Conservation (phyloP, 2,888 invertebrate genomes). For the Crossocerus cetratus region DNA sequence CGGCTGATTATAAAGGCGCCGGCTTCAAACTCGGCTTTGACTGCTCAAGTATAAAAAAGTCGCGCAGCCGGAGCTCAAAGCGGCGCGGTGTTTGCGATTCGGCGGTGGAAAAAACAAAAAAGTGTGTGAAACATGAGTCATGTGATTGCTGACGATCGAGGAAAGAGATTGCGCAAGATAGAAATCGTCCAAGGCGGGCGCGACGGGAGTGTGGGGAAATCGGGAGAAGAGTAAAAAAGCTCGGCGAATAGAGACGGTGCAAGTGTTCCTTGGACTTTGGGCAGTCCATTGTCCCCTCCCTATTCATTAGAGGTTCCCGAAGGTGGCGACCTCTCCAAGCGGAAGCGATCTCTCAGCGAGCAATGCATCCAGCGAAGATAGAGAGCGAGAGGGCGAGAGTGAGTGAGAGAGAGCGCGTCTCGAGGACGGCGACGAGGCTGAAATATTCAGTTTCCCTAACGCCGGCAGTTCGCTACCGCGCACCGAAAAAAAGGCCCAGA, state of each 20-base stretch:
- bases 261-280: conserved; percentile 10
- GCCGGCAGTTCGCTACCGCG: conserved; percentile 37
- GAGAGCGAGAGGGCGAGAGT: neutral
- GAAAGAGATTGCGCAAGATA: conserved; percentile 2
- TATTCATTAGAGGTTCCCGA: neutral
- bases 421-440: conserved; percentile 42
- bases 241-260: conserved; percentile 37
- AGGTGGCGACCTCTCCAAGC: neutral
- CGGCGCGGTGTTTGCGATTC: neutral
- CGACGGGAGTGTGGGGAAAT: neutral
- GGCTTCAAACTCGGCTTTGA: conserved; percentile 15
- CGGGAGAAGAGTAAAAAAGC: conserved; percentile 15
- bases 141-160: conserved; percentile 20
- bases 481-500: conserved; percentile 22
- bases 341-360: neutral
- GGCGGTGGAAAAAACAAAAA: neutral
- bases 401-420: too few species aligned
- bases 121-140: neutral
- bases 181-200: conserved; percentile 14
- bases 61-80: neutral
- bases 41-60: conserved; percentile 1
- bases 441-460: conserved; percentile 53
- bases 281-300: neutral
- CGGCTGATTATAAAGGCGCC: conserved; percentile 10
- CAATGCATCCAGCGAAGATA: neutral